Evolutionary conservation across 2,797 vertebrate species (phyloP), one percentile per base, ranked within the genome.

Genomic region (Macroramphosus scolopax): DNA sequence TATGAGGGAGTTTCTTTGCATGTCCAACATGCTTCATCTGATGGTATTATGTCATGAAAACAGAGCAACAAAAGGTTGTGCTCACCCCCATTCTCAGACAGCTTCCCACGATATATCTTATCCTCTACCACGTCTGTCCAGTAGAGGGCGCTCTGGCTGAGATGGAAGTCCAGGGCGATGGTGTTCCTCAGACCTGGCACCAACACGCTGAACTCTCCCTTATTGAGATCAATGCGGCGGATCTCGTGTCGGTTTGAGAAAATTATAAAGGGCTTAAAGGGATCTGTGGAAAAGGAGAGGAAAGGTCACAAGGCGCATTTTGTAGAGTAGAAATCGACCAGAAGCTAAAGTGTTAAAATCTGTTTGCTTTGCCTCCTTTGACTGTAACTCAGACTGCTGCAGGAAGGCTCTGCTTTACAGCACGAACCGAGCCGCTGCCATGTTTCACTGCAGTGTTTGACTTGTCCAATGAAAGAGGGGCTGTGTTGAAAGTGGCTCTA

Each of bases 241-340:
- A 98, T 98, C 88, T 98, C 96, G 0, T 98, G 96, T 28, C 96
- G 96, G 68, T 98, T 98, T 40, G 96, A 98, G 87, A 98, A 98
- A 70, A 98, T 98, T 77, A 98, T 98, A 72, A 97, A 98, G 0
- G 95, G 96, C 59, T 96, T 96, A 84, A 98, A 98, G 1, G 92
- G 94, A 82, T 97, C 96, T 98, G 83, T 17, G 52, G 17, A 60
- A 15, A 61, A 16, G 14, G 48, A 46, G 10, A 36, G 9, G 4
- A 51, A 20, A 43, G 1, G 41, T 7, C 0, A 40, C 7, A n/a
- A 2, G 16, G 10, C 6, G 8, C 13, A 10, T 20, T 1, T 20
- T 33, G 11, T 8, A 15, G 36, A 16, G 5, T 2, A 15, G 4
- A 1, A 46, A 10, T 24, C 10, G 7, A 49, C 3, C 12, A 2